Base-by-base conservation (phyloP, 2,888 invertebrate genomes). In the Ormyrus nitidulus region DNA sequence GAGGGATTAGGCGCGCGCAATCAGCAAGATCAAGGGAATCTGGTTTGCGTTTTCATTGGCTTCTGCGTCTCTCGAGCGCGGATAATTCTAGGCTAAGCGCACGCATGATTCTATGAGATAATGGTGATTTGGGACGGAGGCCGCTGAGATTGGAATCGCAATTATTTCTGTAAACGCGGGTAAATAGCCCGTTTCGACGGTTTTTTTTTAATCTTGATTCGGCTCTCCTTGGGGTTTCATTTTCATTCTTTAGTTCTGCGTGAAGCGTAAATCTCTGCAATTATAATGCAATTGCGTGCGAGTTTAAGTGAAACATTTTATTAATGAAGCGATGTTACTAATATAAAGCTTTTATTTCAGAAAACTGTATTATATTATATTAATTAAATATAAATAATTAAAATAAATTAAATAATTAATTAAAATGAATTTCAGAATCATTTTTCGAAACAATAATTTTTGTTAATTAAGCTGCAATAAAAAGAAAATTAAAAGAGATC, bases 11-110 rank as follows among this genome's bases (percentile, higher is more conserved):
- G 65, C 56, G 11, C 34, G 19, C 19, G 19, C 53, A 73, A 74
- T 79, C 79, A 56, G 64, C 87, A 87, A 87, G 87, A 87, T 87
- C 87, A 87, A 87, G 87, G 87, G 87, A 85, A 87, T 86, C 87
- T 85, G 83, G 86, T 87, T 86, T 84, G 78, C 79, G 9, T 46
- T 69, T 74, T 69, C 61, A 73, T 73, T 70, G 65, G 51, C 65
- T 66, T 49, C 19, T 51, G 5, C 13, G 2, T 61, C 49, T 61
- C 7, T 71, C 5, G 2, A 54, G 34, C 44, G 53, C n/a, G 34
- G 19, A 11, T 34, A 51, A 49, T 58, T 46, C 13, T 19, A 13
- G 44, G 7, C 48, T 69, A 10, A 53, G 11, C 9, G 34, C n/a
- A 11, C n/a, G n/a, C n/a, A n/a, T n/a, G 62, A 70, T 70, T 19